These are phyloP conservation scores for Alligator mississippiensis DNA, from an alignment of 2,113 vertebrate genomes.

Conservation along the genomic window DNA sequence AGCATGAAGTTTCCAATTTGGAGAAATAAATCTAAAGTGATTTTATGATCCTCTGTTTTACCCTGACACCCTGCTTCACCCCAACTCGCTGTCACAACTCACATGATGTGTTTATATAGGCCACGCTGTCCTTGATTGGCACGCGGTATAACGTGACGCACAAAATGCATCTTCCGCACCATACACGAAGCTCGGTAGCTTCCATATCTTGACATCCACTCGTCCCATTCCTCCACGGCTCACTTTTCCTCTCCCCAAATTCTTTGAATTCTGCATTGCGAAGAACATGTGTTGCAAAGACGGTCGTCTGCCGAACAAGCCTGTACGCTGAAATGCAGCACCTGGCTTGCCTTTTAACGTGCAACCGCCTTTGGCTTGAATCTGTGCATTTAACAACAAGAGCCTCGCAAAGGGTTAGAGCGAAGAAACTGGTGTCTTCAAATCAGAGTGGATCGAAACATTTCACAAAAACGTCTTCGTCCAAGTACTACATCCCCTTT, in stretches of 20 bases:
- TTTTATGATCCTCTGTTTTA: slow-evolving; percentile 98
- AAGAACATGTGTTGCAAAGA: not conserved
- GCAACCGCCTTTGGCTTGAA: slow-evolving; percentile 16
- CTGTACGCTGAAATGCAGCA: not conserved
- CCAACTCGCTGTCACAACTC: slow-evolving; percentile 84
- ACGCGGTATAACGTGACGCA: slow-evolving; percentile 78
- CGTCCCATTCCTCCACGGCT: not conserved
- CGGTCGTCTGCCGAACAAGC: not conserved
- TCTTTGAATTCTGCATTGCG: not conserved
- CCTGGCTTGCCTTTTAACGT: not conserved
- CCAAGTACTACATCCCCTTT: not conserved
- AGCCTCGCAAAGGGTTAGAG: not conserved
- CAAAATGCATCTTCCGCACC: slow-evolving; percentile 79
- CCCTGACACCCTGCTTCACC: slow-evolving; percentile 90
- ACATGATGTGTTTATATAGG: slow-evolving; percentile 87
- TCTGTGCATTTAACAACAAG: slow-evolving; percentile 5
- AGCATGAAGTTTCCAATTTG: slow-evolving; percentile 99
- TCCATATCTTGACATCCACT: slow-evolving; percentile 75
- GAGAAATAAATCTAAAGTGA: slow-evolving; percentile 99
- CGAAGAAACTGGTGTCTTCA: not conserved
- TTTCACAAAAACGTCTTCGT: not conserved
- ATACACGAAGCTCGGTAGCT: slow-evolving; percentile 65
- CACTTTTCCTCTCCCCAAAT: slow-evolving; percentile 28
- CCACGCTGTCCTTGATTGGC: slow-evolving; percentile 77
- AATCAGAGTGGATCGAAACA: not conserved